Conservation (phyloP, 2,113 vertebrate species). For the Peromyscus polionotus region DNA sequence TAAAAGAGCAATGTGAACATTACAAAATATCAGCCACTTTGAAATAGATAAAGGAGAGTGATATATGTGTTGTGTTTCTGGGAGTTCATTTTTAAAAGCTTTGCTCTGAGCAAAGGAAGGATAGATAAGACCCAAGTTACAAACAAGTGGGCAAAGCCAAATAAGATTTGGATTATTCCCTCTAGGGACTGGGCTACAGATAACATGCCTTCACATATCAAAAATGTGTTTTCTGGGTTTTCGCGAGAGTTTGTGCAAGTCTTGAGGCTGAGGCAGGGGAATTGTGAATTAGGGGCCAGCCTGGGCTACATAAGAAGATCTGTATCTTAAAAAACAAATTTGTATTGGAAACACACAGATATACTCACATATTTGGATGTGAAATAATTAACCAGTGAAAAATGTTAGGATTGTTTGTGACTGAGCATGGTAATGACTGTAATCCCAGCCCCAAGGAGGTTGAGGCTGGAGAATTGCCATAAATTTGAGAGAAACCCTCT, state of each 20-base stretch:
- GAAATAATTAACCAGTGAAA: not conserved
- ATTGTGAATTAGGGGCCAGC: not conserved
- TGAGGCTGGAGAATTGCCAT: not conserved
- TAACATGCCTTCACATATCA: not conserved
- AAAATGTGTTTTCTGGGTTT: not conserved
- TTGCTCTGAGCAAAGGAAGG: constrained; percentile 18
- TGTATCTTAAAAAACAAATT: not conserved
- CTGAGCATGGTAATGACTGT: not conserved
- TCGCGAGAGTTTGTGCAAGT: not conserved
- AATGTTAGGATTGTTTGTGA: not conserved
- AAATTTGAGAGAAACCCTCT: not conserved
- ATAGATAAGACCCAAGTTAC: constrained; percentile 24
- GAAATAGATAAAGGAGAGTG: constrained; percentile 49
- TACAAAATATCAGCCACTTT: constrained; percentile 3
- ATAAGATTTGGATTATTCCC: not conserved
- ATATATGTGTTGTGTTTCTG: not conserved
- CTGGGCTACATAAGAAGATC: not conserved
- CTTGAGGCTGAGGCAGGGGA: not conserved
- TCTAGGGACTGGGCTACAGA: not conserved
- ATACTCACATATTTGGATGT: not conserved
- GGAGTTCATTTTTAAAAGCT: constrained; percentile 9
- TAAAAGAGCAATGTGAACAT: constrained; percentile 17
- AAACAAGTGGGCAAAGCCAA: not conserved
- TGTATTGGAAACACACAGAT: not conserved
- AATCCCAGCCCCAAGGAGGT: not conserved